These are phyloP conservation scores for Carabus problematicus DNA, from an alignment of 2,888 invertebrate genomes.

Conservation along the genomic window DNA sequence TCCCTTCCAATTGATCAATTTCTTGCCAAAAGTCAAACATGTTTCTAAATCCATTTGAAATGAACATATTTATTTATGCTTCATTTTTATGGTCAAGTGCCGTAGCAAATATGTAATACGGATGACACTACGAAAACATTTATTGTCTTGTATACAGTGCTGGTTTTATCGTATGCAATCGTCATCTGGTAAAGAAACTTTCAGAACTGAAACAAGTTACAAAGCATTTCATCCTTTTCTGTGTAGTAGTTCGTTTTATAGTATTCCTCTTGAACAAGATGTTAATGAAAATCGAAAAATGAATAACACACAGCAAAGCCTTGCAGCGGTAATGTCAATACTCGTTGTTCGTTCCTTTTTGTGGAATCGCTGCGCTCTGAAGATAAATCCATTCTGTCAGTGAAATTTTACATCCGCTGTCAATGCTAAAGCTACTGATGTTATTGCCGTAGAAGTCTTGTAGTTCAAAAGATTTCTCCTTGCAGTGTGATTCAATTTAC, in stretches of 20 bases:
- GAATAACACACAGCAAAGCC: constrained; percentile 22
- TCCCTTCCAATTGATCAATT: too few relatives aligned
- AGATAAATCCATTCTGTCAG: constrained; percentile 32
- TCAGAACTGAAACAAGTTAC: constrained; percentile 25
- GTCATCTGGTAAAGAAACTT: neutral
- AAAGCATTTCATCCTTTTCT: constrained; percentile 12
- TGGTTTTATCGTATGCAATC: too few relatives aligned
- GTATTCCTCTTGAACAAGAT: constrained; percentile 15
- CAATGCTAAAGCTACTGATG: constrained; percentile 34
- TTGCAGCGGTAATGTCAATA: constrained; percentile 15
- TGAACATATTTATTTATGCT: too few relatives aligned
- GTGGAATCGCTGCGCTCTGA: constrained; percentile 1
- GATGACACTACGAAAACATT: too few relatives aligned
- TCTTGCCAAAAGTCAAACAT: too few relatives aligned
- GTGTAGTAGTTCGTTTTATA: too few relatives aligned
- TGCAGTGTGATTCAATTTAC: constrained; percentile 29
- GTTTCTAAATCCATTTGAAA: too few relatives aligned
- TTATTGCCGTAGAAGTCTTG: constrained; percentile 34
- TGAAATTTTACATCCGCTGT: constrained; percentile 38
- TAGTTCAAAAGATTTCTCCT: constrained; percentile 28
- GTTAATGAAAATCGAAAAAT: constrained; percentile 39
- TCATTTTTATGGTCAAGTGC: too few relatives aligned
- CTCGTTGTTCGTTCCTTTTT: constrained; percentile 22
- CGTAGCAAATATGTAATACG: too few relatives aligned
- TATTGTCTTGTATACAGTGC: too few relatives aligned